Percentiles rank a stretch among this genome's conserved stretches.
Evolutionary conservation across 2,888 invertebrate genomes (phyloP).

Genomic region (Drosophila rubida): DNA sequence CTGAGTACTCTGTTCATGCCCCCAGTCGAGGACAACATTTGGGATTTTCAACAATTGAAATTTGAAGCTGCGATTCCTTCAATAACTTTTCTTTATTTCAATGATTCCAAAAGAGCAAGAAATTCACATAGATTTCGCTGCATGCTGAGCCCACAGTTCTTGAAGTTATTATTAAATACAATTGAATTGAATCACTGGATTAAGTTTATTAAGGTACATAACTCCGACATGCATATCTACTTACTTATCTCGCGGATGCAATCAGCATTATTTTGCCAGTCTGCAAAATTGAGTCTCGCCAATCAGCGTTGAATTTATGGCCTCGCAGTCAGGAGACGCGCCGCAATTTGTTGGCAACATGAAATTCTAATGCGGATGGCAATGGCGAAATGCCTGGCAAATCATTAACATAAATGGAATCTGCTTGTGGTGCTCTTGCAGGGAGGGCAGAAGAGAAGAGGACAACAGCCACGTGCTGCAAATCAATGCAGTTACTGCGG

Average conservation of each 20-base stretch:
- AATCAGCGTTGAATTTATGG: constrained; percentile 59
- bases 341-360: constrained; percentile 42
- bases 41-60: no score
- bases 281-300: constrained; percentile 33
- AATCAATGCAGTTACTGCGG: constrained; percentile 68
- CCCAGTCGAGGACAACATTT: not conserved
- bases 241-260: constrained; percentile 28
- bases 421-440: constrained; percentile 27
- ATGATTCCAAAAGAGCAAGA: not conserved
- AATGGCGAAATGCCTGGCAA: constrained; percentile 40
- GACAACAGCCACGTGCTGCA: constrained; percentile 44
- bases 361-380: constrained; percentile 49
- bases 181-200: not conserved
- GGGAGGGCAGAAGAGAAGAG: no score
- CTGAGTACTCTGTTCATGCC: not conserved
- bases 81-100: not conserved
- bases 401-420: constrained; percentile 74
- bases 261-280: constrained; percentile 29
- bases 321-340: constrained; percentile 21
- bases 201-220: not conserved
- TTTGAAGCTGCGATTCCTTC: no score
- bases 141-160: no score
- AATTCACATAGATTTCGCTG: not conserved
- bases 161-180: not conserved
- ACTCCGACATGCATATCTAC: not conserved